These are phyloP conservation scores for Aphrocallistes beatrix DNA, from an alignment of 37 sponge, comb jelly and placozoan species.

Conservation along the genomic window DNA sequence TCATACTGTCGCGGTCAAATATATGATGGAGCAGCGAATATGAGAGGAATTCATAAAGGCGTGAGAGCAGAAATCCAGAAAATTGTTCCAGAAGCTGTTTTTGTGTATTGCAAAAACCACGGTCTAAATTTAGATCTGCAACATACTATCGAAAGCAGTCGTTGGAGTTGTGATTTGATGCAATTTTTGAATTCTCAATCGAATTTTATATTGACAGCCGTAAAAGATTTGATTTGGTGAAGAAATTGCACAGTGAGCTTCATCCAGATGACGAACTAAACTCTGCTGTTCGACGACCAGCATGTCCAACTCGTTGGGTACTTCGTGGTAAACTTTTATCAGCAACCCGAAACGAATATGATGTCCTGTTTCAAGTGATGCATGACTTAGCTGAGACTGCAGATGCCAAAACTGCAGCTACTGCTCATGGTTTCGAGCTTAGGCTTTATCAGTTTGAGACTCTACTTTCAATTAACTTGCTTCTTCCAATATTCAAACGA, in stretches of 20 bases:
- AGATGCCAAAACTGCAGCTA: neutral
- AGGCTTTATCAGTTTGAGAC: neutral
- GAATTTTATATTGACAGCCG: neutral
- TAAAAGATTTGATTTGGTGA: too few species aligned
- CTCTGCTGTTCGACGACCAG: slow-evolving; percentile 11
- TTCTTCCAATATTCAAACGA: too few species aligned
- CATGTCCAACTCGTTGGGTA: neutral
- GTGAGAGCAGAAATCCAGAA: slow-evolving; percentile 13
- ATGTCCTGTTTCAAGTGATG: too few species aligned
- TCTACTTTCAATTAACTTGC: neutral
- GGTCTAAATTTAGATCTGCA: slow-evolving; percentile 4
- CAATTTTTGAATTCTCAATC: neutral
- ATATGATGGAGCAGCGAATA: neutral
- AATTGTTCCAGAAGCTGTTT: slow-evolving; percentile 8
- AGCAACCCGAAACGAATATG: too few species aligned
- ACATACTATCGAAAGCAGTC: neutral
- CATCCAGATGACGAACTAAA: neutral
- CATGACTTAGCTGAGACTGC: neutral
- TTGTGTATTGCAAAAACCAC: neutral
- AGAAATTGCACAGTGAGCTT: neutral
- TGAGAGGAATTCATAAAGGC: slow-evolving; percentile 1
- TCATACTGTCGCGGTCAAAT: neutral
- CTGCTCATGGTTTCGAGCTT: neutral
- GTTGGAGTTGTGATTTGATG: slow-evolving; percentile 17
- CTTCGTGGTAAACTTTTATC: too few species aligned